A percentile compares a stretch with the other conserved stretches of the same genome.
Conservation (phyloP, 2,888 invertebrate genomes). For the Chrysolina oricalcia region DNA sequence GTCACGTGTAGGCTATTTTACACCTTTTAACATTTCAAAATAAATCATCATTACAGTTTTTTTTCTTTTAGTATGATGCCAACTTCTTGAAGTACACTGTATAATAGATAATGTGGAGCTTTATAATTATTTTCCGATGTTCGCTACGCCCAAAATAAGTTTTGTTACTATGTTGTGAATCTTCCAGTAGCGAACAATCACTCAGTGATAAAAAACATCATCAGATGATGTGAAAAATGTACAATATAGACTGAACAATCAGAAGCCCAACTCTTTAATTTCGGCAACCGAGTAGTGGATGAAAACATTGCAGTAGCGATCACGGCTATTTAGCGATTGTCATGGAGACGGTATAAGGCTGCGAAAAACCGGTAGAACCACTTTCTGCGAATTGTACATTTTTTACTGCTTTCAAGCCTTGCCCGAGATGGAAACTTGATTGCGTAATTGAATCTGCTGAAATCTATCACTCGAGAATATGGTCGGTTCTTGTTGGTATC, state of each 20-base stretch:
- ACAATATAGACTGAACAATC: neutral
- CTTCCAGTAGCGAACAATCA: neutral
- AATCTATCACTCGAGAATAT: neutral
- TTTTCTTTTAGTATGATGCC: too few relatives aligned
- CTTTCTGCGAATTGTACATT: constrained; percentile 17
- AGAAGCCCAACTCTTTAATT: neutral
- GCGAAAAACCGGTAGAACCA: constrained; percentile 13
- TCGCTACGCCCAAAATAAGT: too few relatives aligned
- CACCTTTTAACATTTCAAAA: too few relatives aligned
- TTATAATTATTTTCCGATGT: too few relatives aligned
- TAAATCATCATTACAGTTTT: too few relatives aligned
- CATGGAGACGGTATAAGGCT: constrained; percentile 14
- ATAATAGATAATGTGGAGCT: too few relatives aligned
- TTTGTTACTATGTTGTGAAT: too few relatives aligned
- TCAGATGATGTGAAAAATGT: too few relatives aligned
- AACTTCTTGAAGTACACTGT: too few relatives aligned
- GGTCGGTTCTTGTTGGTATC: constrained; percentile 1
- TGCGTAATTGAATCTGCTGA: constrained; percentile 2
- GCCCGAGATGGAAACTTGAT: constrained; percentile 15
- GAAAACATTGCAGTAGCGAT: constrained; percentile 10
- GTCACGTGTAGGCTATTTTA: too few relatives aligned
- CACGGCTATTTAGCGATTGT: constrained; percentile 11
- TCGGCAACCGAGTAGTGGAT: neutral
- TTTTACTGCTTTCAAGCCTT: constrained; percentile 6
- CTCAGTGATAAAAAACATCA: neutral